Conservation (phyloP, 1,140 invertebrate species). For the Varroa destructor region DNA sequence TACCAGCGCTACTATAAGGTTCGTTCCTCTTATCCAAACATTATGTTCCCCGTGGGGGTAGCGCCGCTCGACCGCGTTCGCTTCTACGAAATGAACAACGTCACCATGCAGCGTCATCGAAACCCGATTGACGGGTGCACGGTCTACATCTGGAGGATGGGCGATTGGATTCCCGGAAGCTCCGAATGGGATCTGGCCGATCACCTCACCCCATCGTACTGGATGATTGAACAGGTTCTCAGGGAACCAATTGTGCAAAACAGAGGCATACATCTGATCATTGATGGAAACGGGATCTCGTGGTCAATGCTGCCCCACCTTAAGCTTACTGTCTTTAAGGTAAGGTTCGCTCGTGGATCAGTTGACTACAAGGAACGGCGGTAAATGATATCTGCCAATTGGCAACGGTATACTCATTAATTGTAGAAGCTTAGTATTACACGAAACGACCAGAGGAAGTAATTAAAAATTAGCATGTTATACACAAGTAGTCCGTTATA, state of each 20-base stretch:
- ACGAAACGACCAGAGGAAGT: no score
- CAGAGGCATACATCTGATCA: slow-evolving; percentile 3
- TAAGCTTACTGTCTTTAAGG: slow-evolving; percentile 20
- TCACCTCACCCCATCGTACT: slow-evolving; percentile 22
- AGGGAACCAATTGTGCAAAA: slow-evolving; percentile 5
- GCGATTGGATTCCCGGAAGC: slow-evolving; percentile 11
- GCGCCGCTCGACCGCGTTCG: slow-evolving; percentile 15
- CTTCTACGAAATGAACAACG: slow-evolving; percentile 26
- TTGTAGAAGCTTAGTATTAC: no score
- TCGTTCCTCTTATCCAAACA: background rate
- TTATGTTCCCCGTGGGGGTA: slow-evolving; percentile 1
- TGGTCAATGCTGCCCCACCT: slow-evolving; percentile 19
- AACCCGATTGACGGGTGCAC: slow-evolving; percentile 20
- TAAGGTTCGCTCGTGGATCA: background rate
- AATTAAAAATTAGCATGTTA: no score
- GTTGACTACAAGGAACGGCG: no score
- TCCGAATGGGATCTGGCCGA: slow-evolving; percentile 19
- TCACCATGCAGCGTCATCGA: slow-evolving; percentile 5
- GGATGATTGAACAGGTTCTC: slow-evolving; percentile 25
- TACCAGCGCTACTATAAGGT: slow-evolving; percentile 19
- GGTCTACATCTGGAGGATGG: slow-evolving; percentile 18
- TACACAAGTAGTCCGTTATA: no score
- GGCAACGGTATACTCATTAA: no score
- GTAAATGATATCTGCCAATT: no score
- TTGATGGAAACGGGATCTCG: slow-evolving; percentile 12